A percentile compares a stretch with the other conserved stretches of the same genome.
phyloP scores from a whole-genome alignment of 2,113 vertebrate species.

The Thryonomys swinderianus region DNA sequence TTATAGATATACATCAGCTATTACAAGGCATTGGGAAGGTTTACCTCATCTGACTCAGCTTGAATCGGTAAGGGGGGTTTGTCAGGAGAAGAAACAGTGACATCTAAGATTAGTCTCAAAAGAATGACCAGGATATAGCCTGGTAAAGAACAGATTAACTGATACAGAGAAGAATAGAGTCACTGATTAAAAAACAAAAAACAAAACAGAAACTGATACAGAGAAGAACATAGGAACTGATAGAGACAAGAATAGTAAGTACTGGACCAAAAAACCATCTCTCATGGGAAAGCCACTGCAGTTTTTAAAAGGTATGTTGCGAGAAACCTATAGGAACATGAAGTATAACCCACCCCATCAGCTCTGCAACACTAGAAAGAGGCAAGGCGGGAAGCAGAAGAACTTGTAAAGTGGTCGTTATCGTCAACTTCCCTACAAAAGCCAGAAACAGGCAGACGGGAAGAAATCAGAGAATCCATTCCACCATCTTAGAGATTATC shows the following conservation, averaged over 20 bases:
- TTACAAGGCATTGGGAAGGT: background rate
- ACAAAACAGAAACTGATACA: background rate
- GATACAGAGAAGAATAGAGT: background rate
- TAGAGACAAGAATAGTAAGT: background rate
- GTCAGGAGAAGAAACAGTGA: background rate
- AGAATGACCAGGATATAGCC: background rate
- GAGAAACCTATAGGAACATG: background rate
- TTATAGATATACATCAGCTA: background rate
- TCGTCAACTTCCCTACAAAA: background rate
- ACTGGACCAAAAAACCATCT: background rate
- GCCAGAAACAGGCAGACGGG: background rate
- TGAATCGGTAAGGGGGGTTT: background rate
- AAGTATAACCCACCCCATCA: constrained; percentile 27
- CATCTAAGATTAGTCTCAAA: background rate
- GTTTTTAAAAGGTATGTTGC: constrained; percentile 26
- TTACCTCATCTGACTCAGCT: background rate
- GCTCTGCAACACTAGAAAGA: background rate
- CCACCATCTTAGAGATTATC: background rate
- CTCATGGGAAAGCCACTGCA: background rate
- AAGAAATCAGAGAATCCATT: background rate
- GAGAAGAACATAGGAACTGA: background rate
- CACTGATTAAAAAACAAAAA: too few relatives aligned
- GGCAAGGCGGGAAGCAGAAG: background rate
- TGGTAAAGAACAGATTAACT: background rate
- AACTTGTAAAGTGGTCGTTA: background rate